Evolutionary conservation across 1,140 invertebrate genomes (phyloP), one percentile per base, ranked within the genome.

Genomic region (Trichonephila clavata): DNA sequence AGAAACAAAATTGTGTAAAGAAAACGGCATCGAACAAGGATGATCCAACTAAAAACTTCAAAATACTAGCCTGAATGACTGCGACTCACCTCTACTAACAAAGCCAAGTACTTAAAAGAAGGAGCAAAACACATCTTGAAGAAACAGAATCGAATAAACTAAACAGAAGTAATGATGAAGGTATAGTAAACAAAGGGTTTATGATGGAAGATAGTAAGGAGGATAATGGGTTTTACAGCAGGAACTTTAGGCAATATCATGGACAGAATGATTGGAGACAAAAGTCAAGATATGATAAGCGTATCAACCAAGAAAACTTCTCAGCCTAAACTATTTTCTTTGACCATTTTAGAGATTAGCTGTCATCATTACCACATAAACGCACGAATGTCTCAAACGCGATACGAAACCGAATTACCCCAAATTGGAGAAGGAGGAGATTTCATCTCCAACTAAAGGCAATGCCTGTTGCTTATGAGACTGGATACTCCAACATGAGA

Each of bases 401-500:
- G 20, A 50, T n/a, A 13, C 2, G 32, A 77, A 14, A 27, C 71
- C 8, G n/a, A 77, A 14, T 27, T 77, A 14, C n/a, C 71, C 24
- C 7, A 77, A 3, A 83, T 83, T 57, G 81, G 81, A 59, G 81
- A 83, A 39, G 71, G 71, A 2, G 81, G 81, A 21, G 81, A 83
- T 59, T 18, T 83, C 24, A 13, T 16, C 16, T 7, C 43, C 0
- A 83, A 21, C 8, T 50, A 57, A 50, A 50, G 50, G 0, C 43
- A 57, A 21, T 83, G 81, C 24, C 81, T 1, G 50, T 83, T 20
- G 43, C 39, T 1, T 59, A n/a, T 13, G 81, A 83, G 27, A 83
- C 81, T 20, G 81, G n/a, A 83, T 57, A 16, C 20, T 21, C 21
- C 1, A 21, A 50, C 10, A n/a, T 50, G 1, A n/a, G n/a, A 2